Conservation (phyloP, 1,140 invertebrate genomes). For the Drosophila tristis region DNA sequence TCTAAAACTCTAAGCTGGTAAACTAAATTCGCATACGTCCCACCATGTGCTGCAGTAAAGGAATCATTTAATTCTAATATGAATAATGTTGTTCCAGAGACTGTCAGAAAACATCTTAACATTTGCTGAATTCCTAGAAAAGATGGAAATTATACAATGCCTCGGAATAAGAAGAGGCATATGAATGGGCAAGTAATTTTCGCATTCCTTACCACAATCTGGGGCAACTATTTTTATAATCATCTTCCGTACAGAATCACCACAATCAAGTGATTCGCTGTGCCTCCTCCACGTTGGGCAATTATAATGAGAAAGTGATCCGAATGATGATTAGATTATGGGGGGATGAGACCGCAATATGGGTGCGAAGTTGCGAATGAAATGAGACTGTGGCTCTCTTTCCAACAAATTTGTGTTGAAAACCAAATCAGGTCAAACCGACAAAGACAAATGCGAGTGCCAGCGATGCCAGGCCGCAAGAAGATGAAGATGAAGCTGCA, state of each 20-base stretch:
- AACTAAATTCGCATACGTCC: too few species aligned
- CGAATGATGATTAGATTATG: neutral
- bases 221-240: conserved; percentile 25
- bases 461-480: conserved; percentile 26
- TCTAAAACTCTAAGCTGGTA: too few species aligned
- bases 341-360: conserved; percentile 62
- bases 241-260: conserved; percentile 28
- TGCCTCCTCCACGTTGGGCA: conserved; percentile 13
- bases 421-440: conserved; percentile 61
- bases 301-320: conserved; percentile 47
- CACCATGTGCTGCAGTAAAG: too few species aligned
- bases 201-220: conserved; percentile 1
- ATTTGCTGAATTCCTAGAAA: too few species aligned
- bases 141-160: too few species aligned
- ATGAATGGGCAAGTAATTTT: too few species aligned
- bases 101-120: too few species aligned
- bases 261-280: conserved; percentile 30
- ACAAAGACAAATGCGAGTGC: too few species aligned
- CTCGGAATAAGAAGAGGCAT: too few species aligned
- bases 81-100: too few species aligned
- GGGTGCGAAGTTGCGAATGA: conserved; percentile 39
- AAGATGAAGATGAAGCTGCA: neutral
- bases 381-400: conserved; percentile 42
- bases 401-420: conserved; percentile 57
- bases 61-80: too few species aligned